Conservation (phyloP, 2,113 vertebrate species). For the Probosciger aterrimus region DNA sequence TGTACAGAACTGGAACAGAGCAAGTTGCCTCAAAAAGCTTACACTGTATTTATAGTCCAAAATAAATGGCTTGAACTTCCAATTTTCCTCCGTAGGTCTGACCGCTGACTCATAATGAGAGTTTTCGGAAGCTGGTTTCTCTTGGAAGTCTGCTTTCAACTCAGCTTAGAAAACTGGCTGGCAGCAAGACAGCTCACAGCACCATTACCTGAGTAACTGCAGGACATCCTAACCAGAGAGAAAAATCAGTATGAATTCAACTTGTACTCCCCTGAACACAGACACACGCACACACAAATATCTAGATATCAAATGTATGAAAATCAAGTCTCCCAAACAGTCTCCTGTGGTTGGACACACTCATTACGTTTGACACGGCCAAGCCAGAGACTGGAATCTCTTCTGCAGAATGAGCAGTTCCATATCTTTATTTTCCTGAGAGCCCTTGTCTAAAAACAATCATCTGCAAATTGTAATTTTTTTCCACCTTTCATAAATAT, state of each 20-base stretch:
- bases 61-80: background rate
- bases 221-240: background rate
- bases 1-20: background rate
- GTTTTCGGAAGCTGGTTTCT: background rate
- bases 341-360: background rate
- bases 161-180: background rate
- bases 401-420: background rate
- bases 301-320: background rate
- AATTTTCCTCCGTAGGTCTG: background rate
- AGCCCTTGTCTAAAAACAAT: slow-evolving; percentile 25
- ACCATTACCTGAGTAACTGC: background rate
- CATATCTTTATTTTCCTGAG: background rate
- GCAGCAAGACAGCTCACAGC: fast-evolving
- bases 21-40: background rate
- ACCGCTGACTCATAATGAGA: background rate
- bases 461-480: slow-evolving; percentile 70
- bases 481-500: slow-evolving; percentile 70
- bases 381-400: background rate
- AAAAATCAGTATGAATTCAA: background rate
- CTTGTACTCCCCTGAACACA: background rate
- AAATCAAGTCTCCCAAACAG: background rate
- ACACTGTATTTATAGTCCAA: background rate
- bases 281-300: background rate
- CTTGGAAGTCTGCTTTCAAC: background rate
- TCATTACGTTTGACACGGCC: background rate